Percentiles rank a stretch among this genome's conserved stretches.
phyloP scores from a whole-genome alignment of 2,797 vertebrate species.

The Decapterus maruadsi region DNA sequence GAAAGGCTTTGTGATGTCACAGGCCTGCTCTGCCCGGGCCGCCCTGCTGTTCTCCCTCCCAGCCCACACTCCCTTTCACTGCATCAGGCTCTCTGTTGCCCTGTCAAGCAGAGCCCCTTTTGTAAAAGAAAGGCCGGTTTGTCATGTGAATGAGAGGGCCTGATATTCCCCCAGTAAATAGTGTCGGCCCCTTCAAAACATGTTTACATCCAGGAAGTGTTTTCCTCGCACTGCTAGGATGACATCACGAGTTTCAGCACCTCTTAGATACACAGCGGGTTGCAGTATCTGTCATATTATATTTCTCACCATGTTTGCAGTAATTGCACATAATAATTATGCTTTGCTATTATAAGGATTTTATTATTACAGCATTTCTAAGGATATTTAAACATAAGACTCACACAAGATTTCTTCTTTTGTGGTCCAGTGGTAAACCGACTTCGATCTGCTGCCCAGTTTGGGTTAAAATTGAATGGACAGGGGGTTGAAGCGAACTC shows the following conservation, averaged over 20 bases:
- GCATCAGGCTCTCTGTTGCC: conserved; percentile 73
- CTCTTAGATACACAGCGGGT: conserved; percentile 7
- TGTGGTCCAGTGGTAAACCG: conserved; percentile 37
- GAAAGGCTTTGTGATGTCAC: conserved; percentile 90
- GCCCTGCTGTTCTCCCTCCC: conserved; percentile 82
- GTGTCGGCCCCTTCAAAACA: conserved; percentile 23
- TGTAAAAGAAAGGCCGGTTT: conserved; percentile 62
- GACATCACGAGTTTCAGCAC: conserved; percentile 13
- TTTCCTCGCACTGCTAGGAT: conserved; percentile 5
- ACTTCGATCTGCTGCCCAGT: conserved; percentile 65
- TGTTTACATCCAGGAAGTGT: conserved; percentile 25
- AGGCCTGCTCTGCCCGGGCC: conserved; percentile 61
- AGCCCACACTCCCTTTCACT: conserved; percentile 72
- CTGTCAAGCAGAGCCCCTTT: conserved; percentile 74
- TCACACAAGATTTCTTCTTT: conserved; percentile 18
- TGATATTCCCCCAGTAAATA: conserved; percentile 40
- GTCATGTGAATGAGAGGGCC: conserved; percentile 60
- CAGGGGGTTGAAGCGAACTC: conserved; percentile 82
- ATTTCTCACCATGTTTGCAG: background rate
- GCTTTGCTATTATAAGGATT: background rate
- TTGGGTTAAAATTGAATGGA: conserved; percentile 75
- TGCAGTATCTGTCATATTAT: background rate
- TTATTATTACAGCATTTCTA: background rate
- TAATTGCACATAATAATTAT: background rate
- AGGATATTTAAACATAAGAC: background rate